These are phyloP conservation scores for Rhogogaster chlorosoma DNA, from an alignment of 2,888 invertebrate genomes.

Conservation along the genomic window DNA sequence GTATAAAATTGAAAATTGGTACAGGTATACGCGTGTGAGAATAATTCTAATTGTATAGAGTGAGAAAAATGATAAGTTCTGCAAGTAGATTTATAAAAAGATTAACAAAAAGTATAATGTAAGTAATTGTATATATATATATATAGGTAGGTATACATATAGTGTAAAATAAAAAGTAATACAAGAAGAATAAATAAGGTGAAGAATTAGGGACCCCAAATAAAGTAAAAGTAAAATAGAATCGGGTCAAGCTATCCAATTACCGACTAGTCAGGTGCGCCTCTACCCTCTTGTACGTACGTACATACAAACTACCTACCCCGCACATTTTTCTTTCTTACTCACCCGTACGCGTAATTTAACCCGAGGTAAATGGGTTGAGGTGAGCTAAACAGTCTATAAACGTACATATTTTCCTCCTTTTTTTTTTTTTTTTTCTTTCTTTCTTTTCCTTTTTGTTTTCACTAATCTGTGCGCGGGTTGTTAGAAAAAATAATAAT, in stretches of 20 bases:
- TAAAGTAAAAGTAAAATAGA: conserved; percentile 10
- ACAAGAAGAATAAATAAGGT: not conserved
- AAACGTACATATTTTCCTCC: too few relatives aligned
- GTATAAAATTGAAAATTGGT: too few relatives aligned
- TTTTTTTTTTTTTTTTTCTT: too few relatives aligned
- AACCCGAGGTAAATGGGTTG: not conserved
- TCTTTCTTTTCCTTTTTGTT: too few relatives aligned
- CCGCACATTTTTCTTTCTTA: not conserved
- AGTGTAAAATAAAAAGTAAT: not conserved
- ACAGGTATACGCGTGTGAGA: too few relatives aligned
- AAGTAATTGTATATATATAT: not conserved
- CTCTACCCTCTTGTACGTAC: not conserved
- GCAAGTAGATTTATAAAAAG: too few relatives aligned
- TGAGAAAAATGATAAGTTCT: too few relatives aligned
- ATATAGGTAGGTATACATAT: not conserved
- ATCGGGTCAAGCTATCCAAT: conserved; percentile 42
- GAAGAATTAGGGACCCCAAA: not conserved
- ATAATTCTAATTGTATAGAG: too few relatives aligned
- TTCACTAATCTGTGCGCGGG: too few relatives aligned
- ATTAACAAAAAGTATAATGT: too few relatives aligned
- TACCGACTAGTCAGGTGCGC: not conserved
- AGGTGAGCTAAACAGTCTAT: too few relatives aligned
- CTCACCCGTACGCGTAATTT: not conserved
- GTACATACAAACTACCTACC: not conserved
- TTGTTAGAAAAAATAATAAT: too few relatives aligned